Percentiles rank a stretch among this genome's conserved stretches.
Evolutionary conservation across 2,797 vertebrate genomes (phyloP).

Genomic region (Apogon hyalosoma): DNA sequence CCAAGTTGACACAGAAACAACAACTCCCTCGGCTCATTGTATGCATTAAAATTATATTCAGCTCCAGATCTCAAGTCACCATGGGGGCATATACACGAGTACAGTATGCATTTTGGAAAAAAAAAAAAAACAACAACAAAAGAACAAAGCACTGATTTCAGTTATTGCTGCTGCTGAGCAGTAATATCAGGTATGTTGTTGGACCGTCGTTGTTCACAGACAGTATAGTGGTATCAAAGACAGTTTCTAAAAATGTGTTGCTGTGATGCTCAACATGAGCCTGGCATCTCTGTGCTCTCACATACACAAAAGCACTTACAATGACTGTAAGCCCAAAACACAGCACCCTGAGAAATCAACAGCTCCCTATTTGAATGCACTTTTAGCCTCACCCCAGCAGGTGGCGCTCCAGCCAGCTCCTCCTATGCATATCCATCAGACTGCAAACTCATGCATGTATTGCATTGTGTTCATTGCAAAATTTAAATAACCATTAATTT

Average conservation of each 20-base stretch:
- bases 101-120: constrained; percentile 52
- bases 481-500: not conserved
- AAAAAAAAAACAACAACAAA: too few relatives aligned
- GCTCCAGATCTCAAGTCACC: constrained; percentile 63
- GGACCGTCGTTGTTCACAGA: constrained; percentile 60
- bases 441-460: not conserved
- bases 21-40: constrained; percentile 63
- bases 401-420: constrained; percentile 30
- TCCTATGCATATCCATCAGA: not conserved
- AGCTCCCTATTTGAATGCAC: constrained; percentile 46
- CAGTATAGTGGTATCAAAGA: constrained; percentile 70
- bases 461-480: constrained; percentile 20
- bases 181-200: constrained; percentile 51
- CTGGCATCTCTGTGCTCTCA: constrained; percentile 68
- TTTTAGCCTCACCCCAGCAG: constrained; percentile 55
- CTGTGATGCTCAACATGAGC: constrained; percentile 74
- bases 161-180: constrained; percentile 78
- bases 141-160: constrained; percentile 49
- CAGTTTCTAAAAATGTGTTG: constrained; percentile 56
- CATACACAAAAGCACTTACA: constrained; percentile 69
- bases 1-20: constrained; percentile 52
- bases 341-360: constrained; percentile 67
- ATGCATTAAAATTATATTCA: constrained; percentile 62
- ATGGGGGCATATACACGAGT: constrained; percentile 63
- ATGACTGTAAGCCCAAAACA: constrained; percentile 57